Conservation (phyloP, 2,888 invertebrate species). For the Timema podura region DNA sequence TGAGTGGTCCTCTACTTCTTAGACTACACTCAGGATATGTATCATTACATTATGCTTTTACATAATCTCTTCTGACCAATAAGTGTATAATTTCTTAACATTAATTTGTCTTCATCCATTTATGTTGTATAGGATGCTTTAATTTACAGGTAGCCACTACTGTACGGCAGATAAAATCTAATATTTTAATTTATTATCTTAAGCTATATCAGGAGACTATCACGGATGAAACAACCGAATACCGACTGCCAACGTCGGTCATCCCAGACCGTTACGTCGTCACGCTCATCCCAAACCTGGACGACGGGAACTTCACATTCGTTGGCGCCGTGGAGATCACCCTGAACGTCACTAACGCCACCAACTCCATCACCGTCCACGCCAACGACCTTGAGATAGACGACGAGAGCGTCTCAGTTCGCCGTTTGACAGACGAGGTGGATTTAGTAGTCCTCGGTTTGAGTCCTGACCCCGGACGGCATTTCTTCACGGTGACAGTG, state of each 20-base stretch:
- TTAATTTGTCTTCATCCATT: no score
- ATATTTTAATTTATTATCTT: no score
- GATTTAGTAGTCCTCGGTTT: not conserved
- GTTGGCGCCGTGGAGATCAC: constrained; percentile 3
- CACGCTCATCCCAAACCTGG: not conserved
- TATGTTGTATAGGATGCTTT: no score
- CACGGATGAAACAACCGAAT: no score
- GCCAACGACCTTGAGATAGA: constrained; percentile 22
- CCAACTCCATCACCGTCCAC: constrained; percentile 41
- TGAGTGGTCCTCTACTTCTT: no score
- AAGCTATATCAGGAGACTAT: no score
- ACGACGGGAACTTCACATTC: constrained; percentile 2
- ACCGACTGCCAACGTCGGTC: not conserved
- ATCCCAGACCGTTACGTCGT: not conserved
- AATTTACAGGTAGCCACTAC: no score
- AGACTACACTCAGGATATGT: no score
- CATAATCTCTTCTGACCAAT: no score
- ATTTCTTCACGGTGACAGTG: constrained; percentile 59
- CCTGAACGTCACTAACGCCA: constrained; percentile 56
- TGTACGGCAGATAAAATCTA: no score
- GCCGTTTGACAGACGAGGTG: not conserved
- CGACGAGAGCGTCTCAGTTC: constrained; percentile 23
- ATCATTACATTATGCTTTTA: no score
- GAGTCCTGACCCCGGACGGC: not conserved
- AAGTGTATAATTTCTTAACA: no score